Evolutionary conservation across 2,888 invertebrate genomes (phyloP).

Genomic region (Xestoiulus laeticollis): DNA sequence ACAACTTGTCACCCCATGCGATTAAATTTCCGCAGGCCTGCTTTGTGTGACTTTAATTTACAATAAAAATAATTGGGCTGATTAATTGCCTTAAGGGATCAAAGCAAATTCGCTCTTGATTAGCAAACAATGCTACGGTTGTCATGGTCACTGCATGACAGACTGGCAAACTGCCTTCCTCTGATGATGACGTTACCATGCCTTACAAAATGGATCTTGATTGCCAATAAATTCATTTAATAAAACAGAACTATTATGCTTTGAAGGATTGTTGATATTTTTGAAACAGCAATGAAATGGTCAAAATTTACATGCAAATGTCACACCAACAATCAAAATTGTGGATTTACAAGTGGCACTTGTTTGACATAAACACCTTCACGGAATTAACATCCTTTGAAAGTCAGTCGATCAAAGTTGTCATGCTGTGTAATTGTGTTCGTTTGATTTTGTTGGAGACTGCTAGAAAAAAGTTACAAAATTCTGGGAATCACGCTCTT

Average conservation of each 20-base stretch:
- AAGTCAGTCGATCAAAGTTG: too few species aligned
- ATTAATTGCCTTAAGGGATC: not conserved
- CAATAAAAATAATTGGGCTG: not conserved
- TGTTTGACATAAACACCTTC: not conserved
- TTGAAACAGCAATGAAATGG: too few species aligned
- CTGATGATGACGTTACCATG: not conserved
- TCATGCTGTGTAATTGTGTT: too few species aligned
- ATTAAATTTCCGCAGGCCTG: not conserved
- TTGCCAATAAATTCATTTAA: too few species aligned
- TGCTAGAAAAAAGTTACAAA: not conserved
- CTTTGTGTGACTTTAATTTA: not conserved
- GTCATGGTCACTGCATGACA: not conserved
- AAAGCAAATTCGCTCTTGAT: not conserved
- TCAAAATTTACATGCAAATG: too few species aligned
- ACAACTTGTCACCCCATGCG: not conserved
- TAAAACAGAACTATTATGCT: too few species aligned
- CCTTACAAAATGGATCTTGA: not conserved
- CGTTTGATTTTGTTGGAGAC: too few species aligned
- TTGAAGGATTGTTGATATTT: too few species aligned
- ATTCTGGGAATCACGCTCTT: not conserved
- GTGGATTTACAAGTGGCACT: too few species aligned
- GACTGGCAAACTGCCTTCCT: not conserved
- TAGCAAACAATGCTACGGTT: not conserved
- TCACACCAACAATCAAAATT: too few species aligned
- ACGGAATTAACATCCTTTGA: not conserved